Evolutionary conservation across 2,797 vertebrate genomes (phyloP).

Genomic region (Salmo trutta): DNA sequence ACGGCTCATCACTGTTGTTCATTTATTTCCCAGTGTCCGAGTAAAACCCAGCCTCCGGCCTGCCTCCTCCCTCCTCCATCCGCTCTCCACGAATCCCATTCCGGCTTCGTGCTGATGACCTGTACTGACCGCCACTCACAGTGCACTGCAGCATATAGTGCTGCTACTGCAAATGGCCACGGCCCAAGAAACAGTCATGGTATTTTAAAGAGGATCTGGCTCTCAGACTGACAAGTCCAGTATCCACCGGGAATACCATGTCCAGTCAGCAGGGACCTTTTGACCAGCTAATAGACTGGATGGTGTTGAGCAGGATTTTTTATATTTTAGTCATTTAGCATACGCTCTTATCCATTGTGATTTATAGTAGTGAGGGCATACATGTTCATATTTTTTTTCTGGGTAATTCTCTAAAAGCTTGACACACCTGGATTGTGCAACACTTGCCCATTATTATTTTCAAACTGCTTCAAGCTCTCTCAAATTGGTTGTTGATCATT

Average conservation of each 20-base stretch:
- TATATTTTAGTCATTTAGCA: too few species aligned
- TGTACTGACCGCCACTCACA: constrained; percentile 21
- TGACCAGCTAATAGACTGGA: constrained; percentile 49
- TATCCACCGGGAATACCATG: too few species aligned
- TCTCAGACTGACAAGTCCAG: not conserved
- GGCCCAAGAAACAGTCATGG: constrained; percentile 12
- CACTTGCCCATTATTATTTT: too few species aligned
- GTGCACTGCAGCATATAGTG: constrained; percentile 19
- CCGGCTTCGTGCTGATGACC: constrained; percentile 32
- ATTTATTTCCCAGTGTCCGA: constrained; percentile 52
- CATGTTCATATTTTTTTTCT: too few species aligned
- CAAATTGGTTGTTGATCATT: too few species aligned
- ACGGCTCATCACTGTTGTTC: constrained; percentile 39
- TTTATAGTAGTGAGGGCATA: too few species aligned
- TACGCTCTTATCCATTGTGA: too few species aligned
- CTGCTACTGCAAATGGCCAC: constrained; percentile 16
- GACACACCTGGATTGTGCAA: too few species aligned
- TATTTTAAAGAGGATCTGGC: constrained; percentile 32
- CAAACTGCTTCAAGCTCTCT: too few species aligned
- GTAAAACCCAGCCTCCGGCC: constrained; percentile 41
- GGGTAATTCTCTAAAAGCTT: too few species aligned
- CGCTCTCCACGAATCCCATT: constrained; percentile 28
- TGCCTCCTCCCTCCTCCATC: constrained; percentile 28
- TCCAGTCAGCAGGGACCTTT: too few species aligned
- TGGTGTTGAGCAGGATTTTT: not conserved